Percentiles rank a stretch among this genome's conserved stretches.
phyloP scores from a whole-genome alignment of 2,888 invertebrate genomes.

The Meganola albula region DNA sequence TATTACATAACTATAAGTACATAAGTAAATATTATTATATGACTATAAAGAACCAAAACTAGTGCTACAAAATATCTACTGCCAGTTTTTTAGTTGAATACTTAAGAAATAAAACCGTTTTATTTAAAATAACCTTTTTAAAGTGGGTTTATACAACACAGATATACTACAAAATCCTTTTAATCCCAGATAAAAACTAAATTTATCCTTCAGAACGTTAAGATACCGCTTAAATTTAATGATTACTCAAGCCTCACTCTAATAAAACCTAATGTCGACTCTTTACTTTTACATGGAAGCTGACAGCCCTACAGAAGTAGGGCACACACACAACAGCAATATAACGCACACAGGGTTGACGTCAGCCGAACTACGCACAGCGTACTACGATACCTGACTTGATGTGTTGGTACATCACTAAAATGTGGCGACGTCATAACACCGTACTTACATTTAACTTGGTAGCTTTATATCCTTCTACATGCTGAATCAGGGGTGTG shows the following conservation, averaged over 20 bases:
- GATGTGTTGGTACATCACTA: conserved; percentile 35
- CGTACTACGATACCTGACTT: conserved; percentile 40
- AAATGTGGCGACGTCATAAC: conserved; percentile 31
- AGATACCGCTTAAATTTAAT: conserved; percentile 41
- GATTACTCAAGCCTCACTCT: conserved; percentile 34
- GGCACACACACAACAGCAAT: conserved; percentile 50
- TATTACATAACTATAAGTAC: no score
- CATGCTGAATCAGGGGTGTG: conserved; percentile 36
- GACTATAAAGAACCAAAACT: no score
- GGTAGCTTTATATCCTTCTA: conserved; percentile 33
- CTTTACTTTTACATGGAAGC: conserved; percentile 35
- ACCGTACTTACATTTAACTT: conserved; percentile 41
- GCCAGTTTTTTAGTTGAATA: no score
- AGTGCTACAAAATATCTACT: no score
- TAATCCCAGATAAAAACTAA: no score
- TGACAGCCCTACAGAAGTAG: conserved; percentile 45
- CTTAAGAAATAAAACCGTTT: no score
- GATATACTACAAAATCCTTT: no score
- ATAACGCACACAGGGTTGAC: conserved; percentile 30
- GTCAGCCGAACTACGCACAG: conserved; percentile 28
- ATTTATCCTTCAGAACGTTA: conserved; percentile 21
- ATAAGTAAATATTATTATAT: no score
- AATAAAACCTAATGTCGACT: conserved; percentile 34
- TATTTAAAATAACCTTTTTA: no score
- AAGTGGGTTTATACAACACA: no score